Percentiles rank a stretch among this genome's conserved stretches.
These are phyloP conservation scores for Prochilodus magdalenae DNA, from an alignment of 2,113 vertebrate species.

Conservation along the genomic window DNA sequence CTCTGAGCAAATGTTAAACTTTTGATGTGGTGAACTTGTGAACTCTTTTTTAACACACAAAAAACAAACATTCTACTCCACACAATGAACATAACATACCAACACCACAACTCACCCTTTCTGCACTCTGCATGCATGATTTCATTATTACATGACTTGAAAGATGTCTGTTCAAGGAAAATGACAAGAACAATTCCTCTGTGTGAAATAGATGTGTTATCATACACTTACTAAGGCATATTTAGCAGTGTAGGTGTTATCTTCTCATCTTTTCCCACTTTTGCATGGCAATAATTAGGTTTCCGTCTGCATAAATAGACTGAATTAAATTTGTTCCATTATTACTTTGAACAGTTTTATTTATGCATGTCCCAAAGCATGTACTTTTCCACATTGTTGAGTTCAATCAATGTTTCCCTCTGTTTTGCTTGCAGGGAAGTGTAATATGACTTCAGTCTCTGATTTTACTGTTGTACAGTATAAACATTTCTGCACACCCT, in stretches of 20 bases:
- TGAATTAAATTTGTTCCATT: constrained; percentile 32
- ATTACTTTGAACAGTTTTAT: constrained; percentile 29
- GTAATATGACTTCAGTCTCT: background rate
- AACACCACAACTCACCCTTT: background rate
- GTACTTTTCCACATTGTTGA: background rate
- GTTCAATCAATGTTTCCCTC: constrained; percentile 11
- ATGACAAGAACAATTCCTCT: constrained; percentile 25
- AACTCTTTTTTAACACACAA: constrained; percentile 57
- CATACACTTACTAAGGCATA: too few relatives aligned
- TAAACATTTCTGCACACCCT: background rate
- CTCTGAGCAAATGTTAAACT: constrained; percentile 51
- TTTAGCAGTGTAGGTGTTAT: too few relatives aligned
- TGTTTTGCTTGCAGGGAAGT: background rate
- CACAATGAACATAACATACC: background rate
- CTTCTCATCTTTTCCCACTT: background rate
- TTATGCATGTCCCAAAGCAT: background rate
- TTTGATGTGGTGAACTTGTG: constrained; percentile 62
- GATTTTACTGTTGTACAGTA: background rate
- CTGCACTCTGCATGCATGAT: constrained; percentile 13
- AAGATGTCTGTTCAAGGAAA: constrained; percentile 33
- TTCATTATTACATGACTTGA: constrained; percentile 43
- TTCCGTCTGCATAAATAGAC: background rate
- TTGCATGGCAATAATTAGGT: background rate
- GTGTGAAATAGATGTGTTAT: constrained; percentile 42
- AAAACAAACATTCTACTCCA: background rate